Evolutionary conservation across 2,888 invertebrate genomes (phyloP), one percentile per base, ranked within the genome.

Genomic region (Leptura quadrifasciata): DNA sequence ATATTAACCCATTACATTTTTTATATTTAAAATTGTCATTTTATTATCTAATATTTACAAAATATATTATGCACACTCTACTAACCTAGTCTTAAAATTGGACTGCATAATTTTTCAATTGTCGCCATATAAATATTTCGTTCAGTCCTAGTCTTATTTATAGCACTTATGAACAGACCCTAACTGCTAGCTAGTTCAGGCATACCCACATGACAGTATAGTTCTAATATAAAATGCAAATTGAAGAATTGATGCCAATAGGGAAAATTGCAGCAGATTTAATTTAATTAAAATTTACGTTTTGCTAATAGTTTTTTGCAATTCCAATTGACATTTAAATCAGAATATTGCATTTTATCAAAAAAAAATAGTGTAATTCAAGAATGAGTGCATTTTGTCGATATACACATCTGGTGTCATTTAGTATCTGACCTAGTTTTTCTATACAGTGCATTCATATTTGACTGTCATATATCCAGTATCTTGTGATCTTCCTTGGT

Each of bases 41-140:
- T 54, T 57, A 21, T 39, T 58, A 69, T 35, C 18, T 39, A 69
- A n/a, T 69, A 69, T 69, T 69, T 69, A 69, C 69, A 69, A 69
- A 58, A 20, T 18, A 39, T 39, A 47, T 35, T 58, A 12, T 69
- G 39, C 58, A 69, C 35, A 39, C 57, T 21, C 31, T 69, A 20
- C 20, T 20, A 39, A 69, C 55, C 27, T 68, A 68, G 55, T 55
- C 20, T 15, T 68, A 35, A 35, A 69, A 58, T 58, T 35, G 69
- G 58, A 31, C 58, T 54, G 24, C 24, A 69, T 58, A 57, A 69
- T 69, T 69, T 69, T 69, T 39, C 57, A 69, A 58, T 69, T 69
- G 69, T 39, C n/a, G 31, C 57, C 35, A 35, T 54, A 27, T 63
- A 58, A 31, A 58, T 69, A 69, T 69, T 69, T 57, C 39, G 58